Evolutionary conservation across 2,888 invertebrate species (phyloP).

Genomic region (Ligdia adustata): DNA sequence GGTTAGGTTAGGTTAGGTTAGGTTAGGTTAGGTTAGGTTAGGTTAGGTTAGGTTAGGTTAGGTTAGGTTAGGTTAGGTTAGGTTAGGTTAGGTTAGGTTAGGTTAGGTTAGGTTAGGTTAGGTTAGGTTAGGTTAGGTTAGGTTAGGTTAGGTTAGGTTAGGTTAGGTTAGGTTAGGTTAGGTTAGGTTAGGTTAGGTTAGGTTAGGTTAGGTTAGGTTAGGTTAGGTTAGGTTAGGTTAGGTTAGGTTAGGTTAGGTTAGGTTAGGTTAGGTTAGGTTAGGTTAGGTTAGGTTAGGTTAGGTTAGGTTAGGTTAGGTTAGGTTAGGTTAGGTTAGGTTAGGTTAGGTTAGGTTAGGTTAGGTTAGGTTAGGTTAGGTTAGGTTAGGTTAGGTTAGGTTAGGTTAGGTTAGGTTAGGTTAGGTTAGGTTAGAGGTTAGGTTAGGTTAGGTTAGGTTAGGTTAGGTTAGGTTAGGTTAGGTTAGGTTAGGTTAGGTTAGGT

Average conservation of each 20-base stretch:
- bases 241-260: no score
- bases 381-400: no score
- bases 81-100: no score
- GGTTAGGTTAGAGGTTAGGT: constrained; percentile 34
- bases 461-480: constrained; percentile 42
- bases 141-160: constrained; percentile 34
- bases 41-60: constrained; percentile 29
- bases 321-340: no score
- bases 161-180: constrained; percentile 18
- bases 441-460: constrained; percentile 38
- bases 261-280: no score
- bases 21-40: constrained; percentile 20
- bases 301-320: no score
- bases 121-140: constrained; percentile 47
- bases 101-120: no score
- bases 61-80: constrained; percentile 29
- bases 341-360: no score
- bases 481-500: constrained; percentile 38
- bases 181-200: constrained; percentile 33
- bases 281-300: no score
- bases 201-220: no score
- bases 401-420: constrained; percentile 35
- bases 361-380: no score
- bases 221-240: no score
- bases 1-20: constrained; percentile 23